Conservation (phyloP, 2,888 invertebrate species). For the Busseola fusca region DNA sequence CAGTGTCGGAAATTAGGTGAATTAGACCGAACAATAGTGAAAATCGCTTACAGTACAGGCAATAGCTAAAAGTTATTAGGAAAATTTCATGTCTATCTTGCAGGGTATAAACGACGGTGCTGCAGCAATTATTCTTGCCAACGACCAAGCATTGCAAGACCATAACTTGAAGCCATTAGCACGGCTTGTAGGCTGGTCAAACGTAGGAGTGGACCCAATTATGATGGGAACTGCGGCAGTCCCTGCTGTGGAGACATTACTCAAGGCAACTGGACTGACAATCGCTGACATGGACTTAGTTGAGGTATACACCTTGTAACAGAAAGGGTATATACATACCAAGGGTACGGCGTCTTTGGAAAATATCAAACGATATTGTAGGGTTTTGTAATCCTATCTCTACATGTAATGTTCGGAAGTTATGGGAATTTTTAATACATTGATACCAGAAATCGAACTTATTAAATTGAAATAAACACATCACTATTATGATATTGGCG, state of each 20-base stretch:
- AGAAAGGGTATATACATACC: no score
- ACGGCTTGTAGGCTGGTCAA: slow-evolving; percentile 96
- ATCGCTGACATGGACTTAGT: slow-evolving; percentile 32
- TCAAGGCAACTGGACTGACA: slow-evolving; percentile 10
- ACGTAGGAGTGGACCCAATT: slow-evolving; percentile 96
- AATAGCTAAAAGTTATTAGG: not conserved
- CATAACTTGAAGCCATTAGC: slow-evolving; percentile 95
- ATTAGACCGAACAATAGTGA: not conserved
- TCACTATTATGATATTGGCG: no score
- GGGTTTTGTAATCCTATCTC: no score
- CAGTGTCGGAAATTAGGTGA: not conserved
- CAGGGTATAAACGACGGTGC: slow-evolving; percentile 31
- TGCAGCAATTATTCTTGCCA: slow-evolving; percentile 91
- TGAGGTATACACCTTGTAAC: slow-evolving; percentile 11
- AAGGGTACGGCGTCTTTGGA: no score
- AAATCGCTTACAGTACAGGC: not conserved
- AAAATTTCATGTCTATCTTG: not conserved
- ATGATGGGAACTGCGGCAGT: slow-evolving; percentile 22
- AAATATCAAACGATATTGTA: no score
- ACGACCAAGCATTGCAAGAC: slow-evolving; percentile 94
- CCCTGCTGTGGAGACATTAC: slow-evolving; percentile 18
- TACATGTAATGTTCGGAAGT: no score
- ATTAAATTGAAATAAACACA: no score
- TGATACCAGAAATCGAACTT: no score
- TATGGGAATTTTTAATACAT: no score